Evolutionary conservation across 2,113 vertebrate species (phyloP).

Genomic region (Tiliqua scincoides): DNA sequence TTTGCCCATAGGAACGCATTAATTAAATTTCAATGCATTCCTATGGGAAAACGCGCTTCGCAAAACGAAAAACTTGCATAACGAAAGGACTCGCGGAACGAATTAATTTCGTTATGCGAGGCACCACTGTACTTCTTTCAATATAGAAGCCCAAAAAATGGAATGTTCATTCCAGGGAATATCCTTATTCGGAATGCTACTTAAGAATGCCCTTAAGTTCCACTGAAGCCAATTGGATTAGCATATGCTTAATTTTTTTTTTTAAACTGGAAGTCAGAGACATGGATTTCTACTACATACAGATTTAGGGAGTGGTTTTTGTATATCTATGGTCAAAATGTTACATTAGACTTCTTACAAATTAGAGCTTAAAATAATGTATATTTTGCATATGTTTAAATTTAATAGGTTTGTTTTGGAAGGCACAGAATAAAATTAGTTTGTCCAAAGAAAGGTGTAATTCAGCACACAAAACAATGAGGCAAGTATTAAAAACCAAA

Average conservation of each 20-base stretch:
- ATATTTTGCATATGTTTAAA: conserved; percentile 23
- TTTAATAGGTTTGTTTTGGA: conserved; percentile 44
- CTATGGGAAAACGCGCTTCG: too few species aligned
- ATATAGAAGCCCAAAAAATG: neutral
- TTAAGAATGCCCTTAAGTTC: neutral
- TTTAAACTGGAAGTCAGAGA: neutral
- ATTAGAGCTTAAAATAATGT: neutral
- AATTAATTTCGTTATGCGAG: too few species aligned
- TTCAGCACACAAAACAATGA: conserved; percentile 45
- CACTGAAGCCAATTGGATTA: neutral
- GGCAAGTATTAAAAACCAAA: conserved; percentile 55
- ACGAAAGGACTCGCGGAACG: too few species aligned
- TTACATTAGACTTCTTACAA: conserved; percentile 35
- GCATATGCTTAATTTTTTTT: accelerated
- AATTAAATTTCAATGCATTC: too few species aligned
- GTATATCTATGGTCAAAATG: neutral
- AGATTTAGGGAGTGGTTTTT: neutral
- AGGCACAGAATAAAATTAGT: conserved; percentile 52
- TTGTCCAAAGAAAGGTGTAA: conserved; percentile 52
- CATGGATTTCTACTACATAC: neutral
- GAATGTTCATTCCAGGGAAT: neutral
- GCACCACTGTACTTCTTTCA: neutral
- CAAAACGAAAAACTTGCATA: too few species aligned
- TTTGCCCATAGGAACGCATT: too few species aligned
- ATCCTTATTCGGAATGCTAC: neutral